Base-by-base conservation (phyloP, 2,113 vertebrate species). In the Podarcis muralis region DNA sequence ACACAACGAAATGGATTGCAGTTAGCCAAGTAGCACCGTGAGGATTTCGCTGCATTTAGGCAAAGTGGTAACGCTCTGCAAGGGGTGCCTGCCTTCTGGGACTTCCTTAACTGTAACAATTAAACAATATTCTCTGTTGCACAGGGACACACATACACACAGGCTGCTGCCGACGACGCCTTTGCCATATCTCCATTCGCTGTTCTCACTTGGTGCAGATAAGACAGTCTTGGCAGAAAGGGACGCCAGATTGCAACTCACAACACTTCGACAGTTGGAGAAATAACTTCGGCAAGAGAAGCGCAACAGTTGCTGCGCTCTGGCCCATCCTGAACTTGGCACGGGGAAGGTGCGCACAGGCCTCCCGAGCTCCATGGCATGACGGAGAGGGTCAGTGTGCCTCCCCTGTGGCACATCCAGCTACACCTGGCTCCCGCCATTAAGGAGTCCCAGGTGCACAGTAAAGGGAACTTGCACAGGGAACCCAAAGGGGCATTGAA, bases 161-260 rank as follows among this genome's bases (percentile, higher is more conserved):
- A 53, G 48, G 48, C 48, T 53, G 48, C 48, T 7, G 48, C 48
- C 9, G 48, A 9, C 9, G 48, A 32, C 53, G 30, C 12, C 81
- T 93, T 91, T 85, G 82, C 90, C 83, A 69, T 81, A 79, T 77
- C 93, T 89, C 92, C 8, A 85, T 87, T 91, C 90, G 88, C 77
- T 35, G 91, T 92, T 96, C 92, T 91, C 86, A 79, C 83, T 68
- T 5, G 11, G n/a, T 92, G 87, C 78, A 85, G 92, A 93, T 90
- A 90, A 16, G 16, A 68, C 48, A 27, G 94, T 18, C 91, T 90
- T 90, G 88, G 93, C 89, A 94, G 91, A 88, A 93, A 95, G 91
- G 92, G 91, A 86, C 84, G 79, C 90, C 95, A 96, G 93, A 94
- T 94, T 96, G 96, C 92, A 94, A 94, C 85, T 75, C 22, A 74